Evolutionary conservation across 2,888 invertebrate genomes (phyloP), one percentile per base, ranked within the genome.

Genomic region (Agrotis segetum): DNA sequence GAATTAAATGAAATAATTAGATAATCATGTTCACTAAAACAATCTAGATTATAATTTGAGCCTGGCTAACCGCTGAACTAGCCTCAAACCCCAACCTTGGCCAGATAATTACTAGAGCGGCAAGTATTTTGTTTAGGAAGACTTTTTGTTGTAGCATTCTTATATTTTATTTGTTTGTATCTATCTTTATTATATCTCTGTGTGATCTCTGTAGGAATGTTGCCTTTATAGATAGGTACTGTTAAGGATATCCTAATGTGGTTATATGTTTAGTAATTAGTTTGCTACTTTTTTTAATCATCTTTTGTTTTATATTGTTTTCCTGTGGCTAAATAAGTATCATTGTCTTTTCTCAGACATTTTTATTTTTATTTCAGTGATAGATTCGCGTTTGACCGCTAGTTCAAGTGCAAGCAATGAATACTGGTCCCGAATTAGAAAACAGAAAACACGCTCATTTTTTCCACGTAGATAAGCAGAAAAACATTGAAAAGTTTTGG

Each of bases 1-100:
- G 46, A 52, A 46, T 13, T 46, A 46, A 61, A 71, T 71, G 53
- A 74, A 21, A 65, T n/a, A 44, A 52, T 21, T 3, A 19, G 14
- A 58, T 50, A 67, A 76, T 46, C 1, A 46, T 47, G 17, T 29
- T 72, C 46, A 49, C 52, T 55, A 47, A 64, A 61, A 61, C 21
- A n/a, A 50, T 73, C 44, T 79, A 53, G 52, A 40, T 53, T 13
- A 60, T 34, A 62, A 58, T 58, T 55, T 50, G 19, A 44, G 47
- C 47, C 52, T 74, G 16, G 29, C 46, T 62, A 50, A 66, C 53
- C 62, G 53, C 74, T 67, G 34, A 72, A 40, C 16, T 6, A 68
- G 52, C 75, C 74, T 34, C 68, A 79, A 78, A 47, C 50, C 21
- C 29, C 61, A 79, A 79, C 76, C 76, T 76, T 79, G 81, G 52